A percentile compares a stretch with the other conserved stretches of the same genome.
Evolutionary conservation across 1,140 invertebrate species (phyloP).

Genomic region (Fopius arisanus): DNA sequence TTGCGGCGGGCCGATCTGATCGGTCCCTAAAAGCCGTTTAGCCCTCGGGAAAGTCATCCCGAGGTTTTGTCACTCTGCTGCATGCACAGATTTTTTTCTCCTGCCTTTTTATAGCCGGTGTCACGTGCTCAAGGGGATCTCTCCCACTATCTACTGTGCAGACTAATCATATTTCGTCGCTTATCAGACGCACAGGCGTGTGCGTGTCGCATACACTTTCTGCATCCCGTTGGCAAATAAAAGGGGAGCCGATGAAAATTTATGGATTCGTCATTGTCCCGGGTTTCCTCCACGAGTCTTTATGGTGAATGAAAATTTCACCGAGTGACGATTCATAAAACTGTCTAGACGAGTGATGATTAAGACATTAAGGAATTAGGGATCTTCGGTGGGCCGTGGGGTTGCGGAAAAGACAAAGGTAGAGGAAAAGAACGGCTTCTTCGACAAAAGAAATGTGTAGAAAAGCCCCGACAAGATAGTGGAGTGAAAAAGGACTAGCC

Average conservation of each 20-base stretch:
- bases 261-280: no score
- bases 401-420: not conserved
- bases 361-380: slow-evolving; percentile 41
- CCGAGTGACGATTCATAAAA: no score
- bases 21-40: slow-evolving; percentile 3
- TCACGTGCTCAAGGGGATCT: not conserved
- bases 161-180: no score
- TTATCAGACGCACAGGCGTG: no score
- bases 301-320: no score
- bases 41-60: not conserved
- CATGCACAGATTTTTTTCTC: not conserved
- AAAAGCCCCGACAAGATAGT: not conserved
- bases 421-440: slow-evolving; percentile 11
- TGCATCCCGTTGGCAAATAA: no score
- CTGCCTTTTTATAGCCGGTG: not conserved
- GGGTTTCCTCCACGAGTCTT: no score
- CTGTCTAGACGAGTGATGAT: no score
- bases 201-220: no score
- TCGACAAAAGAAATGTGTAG: not conserved
- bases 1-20: not conserved
- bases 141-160: not conserved
- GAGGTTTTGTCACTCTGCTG: not conserved
- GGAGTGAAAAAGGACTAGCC: slow-evolving; percentile 25
- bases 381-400: slow-evolving; percentile 16
- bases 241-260: no score